A percentile compares a stretch with the other conserved stretches of the same genome.
These are phyloP conservation scores for Leucoma salicis DNA, from an alignment of 2,888 invertebrate genomes.

Conservation along the genomic window DNA sequence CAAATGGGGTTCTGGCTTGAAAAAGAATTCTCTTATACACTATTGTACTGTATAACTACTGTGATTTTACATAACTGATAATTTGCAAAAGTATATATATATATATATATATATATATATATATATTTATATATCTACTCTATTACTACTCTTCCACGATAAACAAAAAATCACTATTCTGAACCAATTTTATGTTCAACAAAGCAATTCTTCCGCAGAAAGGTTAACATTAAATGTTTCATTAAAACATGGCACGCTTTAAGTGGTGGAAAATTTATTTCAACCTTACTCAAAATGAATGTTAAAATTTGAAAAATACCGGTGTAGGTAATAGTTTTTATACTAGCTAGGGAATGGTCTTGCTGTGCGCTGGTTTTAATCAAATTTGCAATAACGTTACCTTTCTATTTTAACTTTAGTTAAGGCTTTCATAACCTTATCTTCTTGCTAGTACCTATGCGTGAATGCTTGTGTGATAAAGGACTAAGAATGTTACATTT, in stretches of 20 bases:
- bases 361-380: conserved; percentile 45
- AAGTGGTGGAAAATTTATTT: conserved; percentile 10
- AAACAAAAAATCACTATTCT: no score
- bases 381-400: conserved; percentile 53
- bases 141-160: no score
- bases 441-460: no score
- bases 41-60: no score
- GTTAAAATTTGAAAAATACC: conserved; percentile 15
- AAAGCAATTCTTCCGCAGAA: conserved; percentile 1
- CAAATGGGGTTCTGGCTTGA: no score
- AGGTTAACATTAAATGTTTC: conserved; percentile 9
- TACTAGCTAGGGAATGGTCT: conserved; percentile 38
- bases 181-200: conserved; percentile 1
- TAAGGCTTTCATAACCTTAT: conserved; percentile 16
- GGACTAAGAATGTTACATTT: no score
- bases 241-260: conserved; percentile 11
- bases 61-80: no score
- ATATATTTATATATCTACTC: no score
- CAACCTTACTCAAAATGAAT: conserved; percentile 10
- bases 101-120: no score
- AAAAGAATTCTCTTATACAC: no score
- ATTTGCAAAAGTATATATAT: no score
- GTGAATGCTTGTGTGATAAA: no score
- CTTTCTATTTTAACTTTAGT: conserved; percentile 28
- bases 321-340: conserved; percentile 39